Evolutionary conservation across 2,888 invertebrate genomes (phyloP), one percentile per base, ranked within the genome.

Genomic region (Siphlonurus alternatus): DNA sequence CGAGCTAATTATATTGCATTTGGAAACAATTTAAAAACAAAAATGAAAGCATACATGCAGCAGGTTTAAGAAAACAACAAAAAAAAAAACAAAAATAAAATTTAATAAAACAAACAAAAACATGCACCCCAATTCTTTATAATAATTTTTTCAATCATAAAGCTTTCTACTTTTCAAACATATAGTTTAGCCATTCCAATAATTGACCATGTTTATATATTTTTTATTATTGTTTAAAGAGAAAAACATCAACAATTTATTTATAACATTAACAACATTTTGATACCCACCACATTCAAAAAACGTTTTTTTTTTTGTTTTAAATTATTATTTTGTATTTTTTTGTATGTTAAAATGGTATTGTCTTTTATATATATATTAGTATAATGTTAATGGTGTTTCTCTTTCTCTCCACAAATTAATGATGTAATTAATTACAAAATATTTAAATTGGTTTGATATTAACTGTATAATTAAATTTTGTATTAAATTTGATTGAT

Each of bases 1-100:
- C n/a, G n/a, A n/a, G n/a, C 5, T 38, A 38, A 10, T 38, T 38
- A 38, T 10, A 38, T 38, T 38, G 38, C 38, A 38, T 38, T 38
- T 38, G 38, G 38, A 38, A 38, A 62, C 53, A 20, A 53, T 25
- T 54, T 59, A 62, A 62, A 18, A 53, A 53, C 53, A 61, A 56
- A 54, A 64, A 64, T 53, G 25, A 51, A 63, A 59, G 51, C 3
- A 38, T 38, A 63, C 25, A 62, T 18, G n/a, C 10, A 23, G 22
- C 22, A 61, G 5, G 15, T 15, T 61, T 18, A n/a, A 25, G 61
- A 25, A 25, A 19, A 18, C 24, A 38, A 23, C 22, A 19, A 7
- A 24, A 25, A 38, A 61, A 15, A 7, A n/a, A 61, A 19, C 24
- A 61, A 3, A 61, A 61, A 61, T 61, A 1, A 10, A 38, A 5